Conservation (phyloP, 2,113 vertebrate genomes). For the Abramis brama region DNA sequence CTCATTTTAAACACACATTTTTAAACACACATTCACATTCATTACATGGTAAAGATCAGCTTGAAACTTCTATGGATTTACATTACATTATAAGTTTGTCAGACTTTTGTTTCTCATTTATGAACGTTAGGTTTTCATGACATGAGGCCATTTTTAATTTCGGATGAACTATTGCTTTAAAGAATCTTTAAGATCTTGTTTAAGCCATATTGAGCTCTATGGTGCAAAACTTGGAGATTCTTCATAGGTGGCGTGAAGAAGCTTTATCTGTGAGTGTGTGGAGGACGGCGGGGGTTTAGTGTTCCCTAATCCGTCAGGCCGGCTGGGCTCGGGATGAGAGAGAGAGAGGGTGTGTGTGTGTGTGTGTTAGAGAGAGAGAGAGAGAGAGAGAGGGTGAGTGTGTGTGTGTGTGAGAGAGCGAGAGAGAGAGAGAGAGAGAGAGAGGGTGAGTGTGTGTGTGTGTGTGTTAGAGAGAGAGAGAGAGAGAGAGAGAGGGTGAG, state of each 20-base stretch:
- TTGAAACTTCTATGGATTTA: background rate
- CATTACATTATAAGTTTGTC: too few relatives aligned
- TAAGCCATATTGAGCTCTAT: background rate
- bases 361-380: conserved; percentile 5
- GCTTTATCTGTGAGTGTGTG: background rate
- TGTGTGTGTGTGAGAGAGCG: background rate
- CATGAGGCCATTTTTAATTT: background rate
- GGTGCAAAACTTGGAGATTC: background rate
- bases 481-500: background rate
- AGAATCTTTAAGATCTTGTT: background rate
- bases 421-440: background rate
- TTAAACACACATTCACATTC: background rate
- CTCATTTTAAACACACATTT: background rate
- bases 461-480: conserved; percentile 38
- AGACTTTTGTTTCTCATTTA: too few relatives aligned
- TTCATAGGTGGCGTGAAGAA: too few relatives aligned
- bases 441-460: background rate
- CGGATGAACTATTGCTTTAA: background rate
- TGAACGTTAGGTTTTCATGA: background rate
- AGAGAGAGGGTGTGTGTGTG: too few relatives aligned
- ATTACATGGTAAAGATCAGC: background rate
- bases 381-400: conserved; percentile 45
- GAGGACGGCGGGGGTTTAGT: conserved; percentile 51
- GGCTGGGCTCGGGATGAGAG: conserved; percentile 55
- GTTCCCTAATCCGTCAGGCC: conserved; percentile 69